These are phyloP conservation scores for Alexandromys fortis DNA, from an alignment of 2,113 vertebrate species.

Conservation along the genomic window DNA sequence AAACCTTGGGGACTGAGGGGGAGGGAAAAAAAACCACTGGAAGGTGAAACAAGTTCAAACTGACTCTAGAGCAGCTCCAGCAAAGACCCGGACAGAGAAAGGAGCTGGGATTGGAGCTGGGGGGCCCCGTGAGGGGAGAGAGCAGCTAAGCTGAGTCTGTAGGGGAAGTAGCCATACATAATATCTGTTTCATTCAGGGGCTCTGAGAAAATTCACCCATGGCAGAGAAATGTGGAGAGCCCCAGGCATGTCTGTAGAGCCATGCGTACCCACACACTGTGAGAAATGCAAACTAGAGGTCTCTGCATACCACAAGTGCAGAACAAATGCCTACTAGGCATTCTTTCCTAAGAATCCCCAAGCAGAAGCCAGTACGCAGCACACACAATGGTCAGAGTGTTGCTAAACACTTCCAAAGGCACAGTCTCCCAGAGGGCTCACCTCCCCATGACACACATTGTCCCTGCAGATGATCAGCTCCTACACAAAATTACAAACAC, in stretches of 20 bases:
- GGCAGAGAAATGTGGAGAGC: not conserved
- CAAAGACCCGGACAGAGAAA: not conserved
- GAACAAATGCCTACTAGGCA: not conserved
- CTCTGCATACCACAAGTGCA: not conserved
- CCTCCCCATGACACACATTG: not conserved
- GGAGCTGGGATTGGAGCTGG: not conserved
- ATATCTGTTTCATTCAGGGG: not conserved
- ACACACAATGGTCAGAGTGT: not conserved
- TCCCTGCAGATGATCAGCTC: not conserved
- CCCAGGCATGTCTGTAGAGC: not conserved
- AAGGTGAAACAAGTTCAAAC: not conserved
- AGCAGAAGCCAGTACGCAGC: not conserved
- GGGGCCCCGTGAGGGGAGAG: not conserved
- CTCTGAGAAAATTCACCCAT: not conserved
- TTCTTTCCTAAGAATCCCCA: not conserved
- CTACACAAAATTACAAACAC: not conserved
- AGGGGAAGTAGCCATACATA: not conserved
- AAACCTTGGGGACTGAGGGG: not conserved
- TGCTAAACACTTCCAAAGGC: not conserved
- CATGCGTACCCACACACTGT: not conserved
- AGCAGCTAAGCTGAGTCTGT: not conserved
- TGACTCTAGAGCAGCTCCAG: not conserved
- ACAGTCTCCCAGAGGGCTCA: not conserved
- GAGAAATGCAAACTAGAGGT: not conserved
- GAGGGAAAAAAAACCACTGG: not conserved